A percentile compares a stretch with the other conserved stretches of the same genome.
These are phyloP conservation scores for Druon quercuslanigerum DNA, from an alignment of 1,140 invertebrate genomes.

Conservation along the genomic window DNA sequence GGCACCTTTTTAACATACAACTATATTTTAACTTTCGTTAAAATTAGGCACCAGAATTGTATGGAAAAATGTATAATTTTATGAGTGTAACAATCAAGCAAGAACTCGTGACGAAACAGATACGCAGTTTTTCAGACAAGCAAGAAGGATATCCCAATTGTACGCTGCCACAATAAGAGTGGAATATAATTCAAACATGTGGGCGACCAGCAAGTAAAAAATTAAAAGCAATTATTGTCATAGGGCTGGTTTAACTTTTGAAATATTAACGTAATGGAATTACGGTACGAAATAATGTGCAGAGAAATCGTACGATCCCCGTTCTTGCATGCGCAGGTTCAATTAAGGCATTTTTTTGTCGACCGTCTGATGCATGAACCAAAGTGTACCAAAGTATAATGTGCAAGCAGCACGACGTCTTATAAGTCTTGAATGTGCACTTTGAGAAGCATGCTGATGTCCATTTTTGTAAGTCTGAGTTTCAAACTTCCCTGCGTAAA, in stretches of 20 bases:
- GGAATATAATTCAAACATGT: not conserved
- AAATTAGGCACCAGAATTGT: too few relatives aligned
- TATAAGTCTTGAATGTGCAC: constrained; percentile 15
- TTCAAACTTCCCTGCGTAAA: not conserved
- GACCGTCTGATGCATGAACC: constrained; percentile 25
- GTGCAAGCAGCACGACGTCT: constrained; percentile 22
- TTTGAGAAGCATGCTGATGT: constrained; percentile 3
- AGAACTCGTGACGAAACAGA: too few relatives aligned
- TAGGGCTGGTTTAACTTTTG: constrained; percentile 18
- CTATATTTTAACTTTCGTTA: too few relatives aligned
- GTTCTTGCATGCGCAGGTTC: constrained; percentile 30
- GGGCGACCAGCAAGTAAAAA: not conserved
- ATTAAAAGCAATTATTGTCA: constrained; percentile 30
- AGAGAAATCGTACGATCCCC: constrained; percentile 29
- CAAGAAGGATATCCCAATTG: too few relatives aligned
- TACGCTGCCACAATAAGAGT: not conserved
- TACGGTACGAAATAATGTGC: constrained; percentile 20
- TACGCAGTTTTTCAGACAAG: not conserved
- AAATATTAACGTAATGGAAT: constrained; percentile 30
- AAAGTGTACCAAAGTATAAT: constrained; percentile 26
- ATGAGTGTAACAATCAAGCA: too few relatives aligned
- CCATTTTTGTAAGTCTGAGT: constrained; percentile 5
- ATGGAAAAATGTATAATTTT: too few relatives aligned
- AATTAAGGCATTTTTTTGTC: constrained; percentile 28
- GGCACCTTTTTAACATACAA: too few relatives aligned